phyloP scores from a whole-genome alignment of 2,797 vertebrate genomes.

The Myripristis murdjan region DNA sequence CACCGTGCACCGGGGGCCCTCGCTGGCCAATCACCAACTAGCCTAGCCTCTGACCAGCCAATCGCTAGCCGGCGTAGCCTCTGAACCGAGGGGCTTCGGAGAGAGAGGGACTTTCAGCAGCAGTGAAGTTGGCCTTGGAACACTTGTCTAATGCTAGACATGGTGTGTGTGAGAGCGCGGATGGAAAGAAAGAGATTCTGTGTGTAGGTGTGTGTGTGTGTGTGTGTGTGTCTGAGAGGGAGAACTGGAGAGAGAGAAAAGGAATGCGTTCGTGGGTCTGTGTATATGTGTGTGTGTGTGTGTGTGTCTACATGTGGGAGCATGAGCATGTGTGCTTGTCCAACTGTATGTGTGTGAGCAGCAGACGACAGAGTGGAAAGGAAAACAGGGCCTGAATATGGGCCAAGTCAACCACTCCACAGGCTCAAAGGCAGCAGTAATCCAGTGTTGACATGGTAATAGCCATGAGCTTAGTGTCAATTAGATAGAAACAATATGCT shows the following conservation, averaged over 20 bases:
- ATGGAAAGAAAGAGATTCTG: constrained; percentile 60
- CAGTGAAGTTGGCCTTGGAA: constrained; percentile 76
- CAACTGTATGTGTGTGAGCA: constrained; percentile 70
- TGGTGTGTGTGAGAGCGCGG: constrained; percentile 42
- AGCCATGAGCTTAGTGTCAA: constrained; percentile 86
- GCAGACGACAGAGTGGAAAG: constrained; percentile 81
- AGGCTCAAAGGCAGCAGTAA: constrained; percentile 85
- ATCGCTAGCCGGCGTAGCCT: constrained; percentile 75
- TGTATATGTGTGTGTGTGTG: constrained; percentile 24
- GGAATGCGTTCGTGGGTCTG: constrained; percentile 52
- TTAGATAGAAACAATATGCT: constrained; percentile 87
- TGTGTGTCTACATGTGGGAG: constrained; percentile 67
- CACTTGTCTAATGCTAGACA: constrained; percentile 72
- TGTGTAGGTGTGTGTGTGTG: constrained; percentile 12
- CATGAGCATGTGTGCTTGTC: constrained; percentile 57
- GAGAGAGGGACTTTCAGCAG: constrained; percentile 69
- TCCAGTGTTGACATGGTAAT: constrained; percentile 87
- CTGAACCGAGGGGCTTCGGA: constrained; percentile 79
- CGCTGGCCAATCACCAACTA: constrained; percentile 84
- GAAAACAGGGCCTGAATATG: constrained; percentile 84
- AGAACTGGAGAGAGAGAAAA: constrained; percentile 15
- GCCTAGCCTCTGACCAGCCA: constrained; percentile 80
- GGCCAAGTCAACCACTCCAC: constrained; percentile 84
- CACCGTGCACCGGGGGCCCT: constrained; percentile 83
- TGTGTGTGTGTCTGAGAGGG: no score